A percentile compares a stretch with the other conserved stretches of the same genome.
These are phyloP conservation scores for Tyto alba DNA, from an alignment of 2,113 vertebrate genomes.

Conservation along the genomic window DNA sequence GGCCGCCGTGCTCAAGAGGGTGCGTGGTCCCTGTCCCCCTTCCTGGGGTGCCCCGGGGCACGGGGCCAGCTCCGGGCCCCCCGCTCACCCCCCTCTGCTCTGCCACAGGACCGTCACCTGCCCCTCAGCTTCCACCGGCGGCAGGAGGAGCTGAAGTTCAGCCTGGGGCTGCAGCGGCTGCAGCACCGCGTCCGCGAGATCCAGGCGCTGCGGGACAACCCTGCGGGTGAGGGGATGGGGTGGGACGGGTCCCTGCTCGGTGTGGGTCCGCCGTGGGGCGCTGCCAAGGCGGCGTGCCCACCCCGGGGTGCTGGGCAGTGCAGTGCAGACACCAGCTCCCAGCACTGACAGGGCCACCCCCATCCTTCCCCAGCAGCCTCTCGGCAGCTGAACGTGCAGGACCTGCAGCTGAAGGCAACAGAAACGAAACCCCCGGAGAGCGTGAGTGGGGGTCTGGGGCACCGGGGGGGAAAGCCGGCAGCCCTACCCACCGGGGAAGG, in stretches of 20 bases:
- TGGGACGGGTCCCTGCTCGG: not conserved
- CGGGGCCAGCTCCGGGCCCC: fast-evolving
- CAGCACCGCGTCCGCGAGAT: constrained; percentile 55
- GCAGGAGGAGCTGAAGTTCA: constrained; percentile 77
- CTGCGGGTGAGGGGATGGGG: not conserved
- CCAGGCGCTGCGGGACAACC: not conserved
- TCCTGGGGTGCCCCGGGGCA: fast-evolving
- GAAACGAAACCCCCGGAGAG: not conserved
- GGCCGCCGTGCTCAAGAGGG: constrained; percentile 69
- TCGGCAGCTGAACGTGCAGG: not conserved
- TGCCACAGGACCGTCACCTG: constrained; percentile 54
- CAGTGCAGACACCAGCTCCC: fast-evolving
- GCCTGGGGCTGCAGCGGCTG: constrained; percentile 60
- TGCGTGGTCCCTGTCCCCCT: constrained; percentile 19
- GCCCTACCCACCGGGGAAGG: too few relatives aligned
- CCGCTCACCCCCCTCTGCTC: not conserved
- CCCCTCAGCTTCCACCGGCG: constrained; percentile 68
- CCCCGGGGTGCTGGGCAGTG: not conserved
- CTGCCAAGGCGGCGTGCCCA: fast-evolving
- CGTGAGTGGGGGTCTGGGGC: not conserved
- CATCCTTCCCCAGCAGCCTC: not conserved
- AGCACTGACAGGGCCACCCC: fast-evolving
- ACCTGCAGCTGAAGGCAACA: not conserved
- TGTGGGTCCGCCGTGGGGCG: not conserved
- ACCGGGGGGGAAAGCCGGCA: not conserved